These are phyloP conservation scores for Caenorhabditis sp. DNA, from an alignment of 2,888 invertebrate genomes.

Conservation along the genomic window DNA sequence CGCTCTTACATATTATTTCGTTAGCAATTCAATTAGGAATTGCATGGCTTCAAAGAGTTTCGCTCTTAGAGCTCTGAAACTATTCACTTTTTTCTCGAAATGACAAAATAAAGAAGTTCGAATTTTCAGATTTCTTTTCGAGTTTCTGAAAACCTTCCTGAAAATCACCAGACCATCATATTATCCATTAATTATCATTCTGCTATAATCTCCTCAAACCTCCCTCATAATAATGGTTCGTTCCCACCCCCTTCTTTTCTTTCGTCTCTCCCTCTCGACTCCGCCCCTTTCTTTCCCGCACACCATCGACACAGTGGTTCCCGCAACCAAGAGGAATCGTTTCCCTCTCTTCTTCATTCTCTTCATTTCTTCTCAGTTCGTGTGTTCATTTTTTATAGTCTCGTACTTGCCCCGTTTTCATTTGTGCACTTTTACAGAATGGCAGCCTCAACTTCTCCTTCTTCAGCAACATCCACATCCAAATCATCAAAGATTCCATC, in stretches of 20 bases:
- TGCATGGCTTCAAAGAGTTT: too few species aligned
- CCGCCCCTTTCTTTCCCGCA: slow-evolving; percentile 46
- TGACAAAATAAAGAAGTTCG: too few species aligned
- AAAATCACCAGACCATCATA: too few species aligned
- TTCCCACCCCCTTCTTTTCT: slow-evolving; percentile 12
- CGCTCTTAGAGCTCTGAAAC: too few species aligned
- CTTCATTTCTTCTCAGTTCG: neutral
- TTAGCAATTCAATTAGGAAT: too few species aligned
- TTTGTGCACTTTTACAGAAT: slow-evolving; percentile 25
- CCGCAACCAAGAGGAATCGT: neutral
- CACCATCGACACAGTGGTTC: slow-evolving; percentile 6
- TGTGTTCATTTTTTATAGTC: slow-evolving; percentile 6
- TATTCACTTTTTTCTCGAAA: too few species aligned
- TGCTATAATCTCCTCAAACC: neutral
- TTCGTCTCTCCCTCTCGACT: slow-evolving; percentile 31
- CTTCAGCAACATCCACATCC: slow-evolving; percentile 5
- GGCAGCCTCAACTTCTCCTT: slow-evolving; percentile 34
- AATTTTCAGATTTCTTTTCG: too few species aligned
- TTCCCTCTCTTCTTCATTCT: slow-evolving; percentile 13
- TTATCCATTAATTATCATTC: neutral
- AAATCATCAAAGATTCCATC: slow-evolving; percentile 32
- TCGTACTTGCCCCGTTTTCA: neutral
- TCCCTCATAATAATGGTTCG: neutral
- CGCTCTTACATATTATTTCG: too few species aligned
- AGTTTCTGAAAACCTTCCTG: too few species aligned